Base-by-base conservation (phyloP, 2,113 vertebrate species). In the Climacteris rufus region DNA sequence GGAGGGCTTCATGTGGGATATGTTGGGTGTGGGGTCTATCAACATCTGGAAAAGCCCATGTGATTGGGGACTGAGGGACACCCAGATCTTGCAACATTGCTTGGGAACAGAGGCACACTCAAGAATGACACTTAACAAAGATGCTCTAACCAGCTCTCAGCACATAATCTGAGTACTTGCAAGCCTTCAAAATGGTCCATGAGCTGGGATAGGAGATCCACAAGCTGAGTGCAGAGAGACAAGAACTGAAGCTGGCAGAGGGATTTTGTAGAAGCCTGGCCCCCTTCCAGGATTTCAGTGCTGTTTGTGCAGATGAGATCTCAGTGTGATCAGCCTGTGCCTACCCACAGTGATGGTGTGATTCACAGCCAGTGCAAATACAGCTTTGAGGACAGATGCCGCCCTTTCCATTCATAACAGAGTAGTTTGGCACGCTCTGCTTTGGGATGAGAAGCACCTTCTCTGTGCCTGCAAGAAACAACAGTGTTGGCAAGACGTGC, bases 311-410 rank as follows among this genome's bases (percentile, higher is more conserved):
- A 94, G 90, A 94, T 65, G 84, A 95, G 77, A 49, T 78, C 52
- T 35, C 53, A 47, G 61, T 70, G 78, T 88, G 87, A 72, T 93
- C 94, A 95, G 87, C 53, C 1, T 0, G 30, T 84, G 93, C 87
- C 85, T 90, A 66, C 90, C 27, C 78, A 17, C 6, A 68, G 54
- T 37, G 88, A 52, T 60, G 79, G 75, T n/a, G 59, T 71, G 63
- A 86, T 92, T 96, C 94, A 64, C 71, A 77, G 90, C 74, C 94
- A 94, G 66, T 79, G 87, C 91, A 94, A 94, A 90, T 87, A 93
- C 84, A 92, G 81, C 85, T 94, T 93, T 42, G 65, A 75, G 89
- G 95, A 60, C 86, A 93, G 96, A 92, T 94, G 95, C 35, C 52
- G 44, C 60, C 76, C 76, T 70, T 92, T 66, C 63, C 76, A 70